Base-by-base conservation (phyloP, 2,888 invertebrate genomes). In the Athetis lepigone region DNA sequence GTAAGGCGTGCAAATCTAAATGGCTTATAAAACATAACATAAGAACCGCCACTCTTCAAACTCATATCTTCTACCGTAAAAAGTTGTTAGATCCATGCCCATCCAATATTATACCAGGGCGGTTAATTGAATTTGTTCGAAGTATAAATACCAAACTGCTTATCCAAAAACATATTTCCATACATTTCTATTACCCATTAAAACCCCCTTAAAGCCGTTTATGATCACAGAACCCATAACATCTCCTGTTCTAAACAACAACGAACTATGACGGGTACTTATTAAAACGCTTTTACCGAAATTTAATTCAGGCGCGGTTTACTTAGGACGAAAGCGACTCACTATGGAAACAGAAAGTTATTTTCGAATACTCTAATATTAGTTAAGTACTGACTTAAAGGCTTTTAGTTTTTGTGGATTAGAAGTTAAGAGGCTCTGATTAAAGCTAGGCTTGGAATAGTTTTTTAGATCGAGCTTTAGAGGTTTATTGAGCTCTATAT, bases 271-370 rank as follows among this genome's bases (percentile, higher is more conserved):
- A 18, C 43, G n/a, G 47, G 21, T 62, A 55, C 39, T 47, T 65
- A 64, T 62, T 64, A 64, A 45, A 64, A 25, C 25, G 72, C 54
- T 66, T 72, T 72, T 43, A 57, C 46, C 11, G 21, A 58, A 79
- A 76, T 72, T 61, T 58, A 47, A 77, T 79, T 65, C 55, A 40
- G 23, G 25, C 46, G 9, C 18, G 40, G 73, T 77, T 79, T 55
- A 50, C 54, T 70, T 73, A 77, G 80, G 80, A 68, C 70, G 7
- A 11, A 72, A 59, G 36, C 45, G 58, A 37, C 16, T 16, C 11
- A 45, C 39, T 65, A 42, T 27, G n/a, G 16, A 54, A 61, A 62
- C 40, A 42, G 21, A 33, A 27, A 43, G 27, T 37, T 62, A 27
- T 50, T 39, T 29, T 50, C 25, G 16, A 33, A 33, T 21, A 29